phyloP scores from a whole-genome alignment of 2,888 invertebrate species.

The Micoletzkya japonica region DNA sequence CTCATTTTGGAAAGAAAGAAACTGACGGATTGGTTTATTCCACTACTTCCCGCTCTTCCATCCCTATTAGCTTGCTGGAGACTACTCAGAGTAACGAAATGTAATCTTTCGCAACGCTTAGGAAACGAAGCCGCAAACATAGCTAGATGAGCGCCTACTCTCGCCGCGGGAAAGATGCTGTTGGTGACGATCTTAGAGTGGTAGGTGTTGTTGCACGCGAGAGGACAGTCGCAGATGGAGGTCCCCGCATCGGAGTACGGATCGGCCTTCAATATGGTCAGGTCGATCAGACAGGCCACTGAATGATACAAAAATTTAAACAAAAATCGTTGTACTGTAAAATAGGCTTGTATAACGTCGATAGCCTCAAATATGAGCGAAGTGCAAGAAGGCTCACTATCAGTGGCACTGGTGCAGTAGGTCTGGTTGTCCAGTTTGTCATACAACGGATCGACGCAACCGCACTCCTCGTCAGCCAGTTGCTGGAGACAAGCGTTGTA shows the following conservation, averaged over 20 bases:
- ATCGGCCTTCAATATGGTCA: not conserved
- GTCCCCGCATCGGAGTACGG: not conserved
- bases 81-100: no score
- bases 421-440: not conserved
- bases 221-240: not conserved
- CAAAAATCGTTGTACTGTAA: not conserved
- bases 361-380: not conserved
- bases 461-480: not conserved
- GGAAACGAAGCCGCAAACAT: no score
- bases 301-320: not conserved
- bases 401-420: not conserved
- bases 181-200: not conserved
- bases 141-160: no score
- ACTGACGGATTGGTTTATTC: no score
- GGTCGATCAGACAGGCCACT: not conserved
- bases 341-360: not conserved
- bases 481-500: not conserved
- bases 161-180: not conserved
- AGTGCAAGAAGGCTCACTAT: not conserved
- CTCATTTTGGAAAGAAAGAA: no score
- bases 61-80: no score
- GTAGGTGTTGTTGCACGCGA: not conserved
- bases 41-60: no score
- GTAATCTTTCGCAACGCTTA: no score
- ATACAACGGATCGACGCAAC: not conserved